Conservation (phyloP, 2,797 vertebrate genomes). For the Decapterus maruadsi region DNA sequence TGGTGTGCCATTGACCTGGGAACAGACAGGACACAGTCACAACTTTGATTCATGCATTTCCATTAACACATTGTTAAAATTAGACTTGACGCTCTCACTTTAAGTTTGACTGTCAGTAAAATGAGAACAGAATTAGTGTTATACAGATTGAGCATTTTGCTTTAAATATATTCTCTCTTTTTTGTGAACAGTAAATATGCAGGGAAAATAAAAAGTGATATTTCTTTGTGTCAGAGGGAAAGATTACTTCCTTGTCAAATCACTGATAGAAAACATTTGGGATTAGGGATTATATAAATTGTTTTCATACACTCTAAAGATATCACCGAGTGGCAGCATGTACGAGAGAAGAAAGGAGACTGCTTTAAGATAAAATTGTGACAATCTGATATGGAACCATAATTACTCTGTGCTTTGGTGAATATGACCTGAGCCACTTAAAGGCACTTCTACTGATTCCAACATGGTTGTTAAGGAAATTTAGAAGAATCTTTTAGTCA, state of each 20-base stretch:
- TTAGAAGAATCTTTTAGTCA: slow-evolving; percentile 21
- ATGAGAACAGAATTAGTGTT: background rate
- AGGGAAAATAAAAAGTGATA: background rate
- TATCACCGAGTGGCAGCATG: background rate
- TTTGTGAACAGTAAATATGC: background rate
- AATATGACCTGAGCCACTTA: slow-evolving; percentile 5
- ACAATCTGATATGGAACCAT: background rate
- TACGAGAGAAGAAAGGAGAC: background rate
- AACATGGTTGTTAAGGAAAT: slow-evolving; percentile 2
- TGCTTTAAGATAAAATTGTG: background rate
- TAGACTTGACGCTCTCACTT: background rate
- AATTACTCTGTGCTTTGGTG: slow-evolving; percentile 5
- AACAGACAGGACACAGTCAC: background rate
- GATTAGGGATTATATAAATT: slow-evolving; percentile 2
- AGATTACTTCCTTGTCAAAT: background rate
- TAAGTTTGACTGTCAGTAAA: background rate
- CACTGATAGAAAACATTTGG: background rate
- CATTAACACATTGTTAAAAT: background rate
- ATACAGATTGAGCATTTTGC: background rate
- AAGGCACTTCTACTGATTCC: background rate
- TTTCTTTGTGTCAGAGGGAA: too few relatives aligned
- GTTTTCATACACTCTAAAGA: background rate
- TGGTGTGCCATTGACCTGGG: slow-evolving; percentile 94
- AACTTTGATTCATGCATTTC: background rate
- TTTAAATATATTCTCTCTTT: background rate